phyloP scores from a whole-genome alignment of 2,113 vertebrate genomes.

The Leucosticte australis region DNA sequence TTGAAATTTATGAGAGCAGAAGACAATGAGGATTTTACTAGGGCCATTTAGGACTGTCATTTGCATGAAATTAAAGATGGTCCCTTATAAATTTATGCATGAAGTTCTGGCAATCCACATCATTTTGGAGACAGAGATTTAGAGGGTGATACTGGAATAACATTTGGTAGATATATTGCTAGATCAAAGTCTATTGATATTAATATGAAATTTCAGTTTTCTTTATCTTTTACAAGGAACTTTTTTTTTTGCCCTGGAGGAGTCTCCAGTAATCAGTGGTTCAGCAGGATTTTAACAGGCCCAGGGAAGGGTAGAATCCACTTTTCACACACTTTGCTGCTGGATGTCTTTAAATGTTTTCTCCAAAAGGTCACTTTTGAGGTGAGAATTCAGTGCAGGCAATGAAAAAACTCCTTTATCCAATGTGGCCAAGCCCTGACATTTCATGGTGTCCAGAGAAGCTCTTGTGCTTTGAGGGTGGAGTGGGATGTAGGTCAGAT shows the following conservation, averaged over 20 bases:
- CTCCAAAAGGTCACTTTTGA: not conserved
- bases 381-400: not conserved
- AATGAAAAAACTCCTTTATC: not conserved
- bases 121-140: slow-evolving; percentile 19
- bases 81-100: slow-evolving; percentile 53
- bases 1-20: slow-evolving; percentile 1
- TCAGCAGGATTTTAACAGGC: not conserved
- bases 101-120: slow-evolving; percentile 29
- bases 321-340: not conserved
- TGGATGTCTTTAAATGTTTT: not conserved
- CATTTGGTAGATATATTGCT: slow-evolving; percentile 10
- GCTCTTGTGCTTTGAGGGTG: not conserved
- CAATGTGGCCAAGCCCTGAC: not conserved
- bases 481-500: not conserved
- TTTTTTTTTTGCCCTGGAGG: not conserved
- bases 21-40: slow-evolving; percentile 33
- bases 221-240: slow-evolving; percentile 31
- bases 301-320: not conserved
- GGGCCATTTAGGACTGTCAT: slow-evolving; percentile 41
- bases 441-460: not conserved
- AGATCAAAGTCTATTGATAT: slow-evolving; percentile 43
- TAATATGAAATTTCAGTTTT: slow-evolving; percentile 32
- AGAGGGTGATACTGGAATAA: slow-evolving; percentile 38
- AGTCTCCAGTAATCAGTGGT: not conserved
- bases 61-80: slow-evolving; percentile 62